phyloP scores from a whole-genome alignment of 37 sponge, comb jelly and placozoan species.

The Dysidea cf. avara region DNA sequence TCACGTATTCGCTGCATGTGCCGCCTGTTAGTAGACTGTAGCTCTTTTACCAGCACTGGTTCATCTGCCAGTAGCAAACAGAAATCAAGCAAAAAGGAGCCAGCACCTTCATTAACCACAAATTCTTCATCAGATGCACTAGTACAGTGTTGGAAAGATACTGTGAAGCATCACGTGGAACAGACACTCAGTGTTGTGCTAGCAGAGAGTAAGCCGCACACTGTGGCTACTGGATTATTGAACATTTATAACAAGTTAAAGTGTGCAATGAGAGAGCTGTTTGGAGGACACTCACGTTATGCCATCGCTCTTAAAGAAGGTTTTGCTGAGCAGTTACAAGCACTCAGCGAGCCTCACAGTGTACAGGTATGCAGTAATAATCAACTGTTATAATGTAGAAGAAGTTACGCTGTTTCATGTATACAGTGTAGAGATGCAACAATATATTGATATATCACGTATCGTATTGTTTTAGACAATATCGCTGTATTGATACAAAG shows the following conservation, averaged over 20 bases:
- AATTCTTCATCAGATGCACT: slow-evolving; percentile 23
- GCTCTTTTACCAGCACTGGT: slow-evolving; percentile 15
- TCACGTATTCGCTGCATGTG: slow-evolving; percentile 68
- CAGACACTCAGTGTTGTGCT: too few relatives aligned
- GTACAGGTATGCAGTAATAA: slow-evolving; percentile 30
- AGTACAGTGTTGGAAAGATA: slow-evolving; percentile 40
- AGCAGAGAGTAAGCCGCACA: slow-evolving; percentile 18
- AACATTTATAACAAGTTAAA: slow-evolving; percentile 46
- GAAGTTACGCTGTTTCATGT: not conserved
- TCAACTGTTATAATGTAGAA: not conserved
- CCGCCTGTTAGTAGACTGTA: slow-evolving; percentile 67
- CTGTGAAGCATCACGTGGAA: not conserved
- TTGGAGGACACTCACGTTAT: slow-evolving; percentile 68
- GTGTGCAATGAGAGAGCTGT: slow-evolving; percentile 70
- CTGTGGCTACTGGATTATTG: slow-evolving; percentile 24
- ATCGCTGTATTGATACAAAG: too few relatives aligned
- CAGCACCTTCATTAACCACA: not conserved
- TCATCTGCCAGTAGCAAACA: not conserved
- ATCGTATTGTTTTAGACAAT: too few relatives aligned
- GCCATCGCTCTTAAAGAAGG: slow-evolving; percentile 66
- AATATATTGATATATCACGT: too few relatives aligned
- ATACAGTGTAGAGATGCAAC: too few relatives aligned
- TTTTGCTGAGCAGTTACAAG: slow-evolving; percentile 49
- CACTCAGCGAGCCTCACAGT: slow-evolving; percentile 46
- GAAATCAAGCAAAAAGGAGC: not conserved